Evolutionary conservation across 1,140 invertebrate genomes (phyloP), one percentile per base, ranked within the genome.

Genomic region (Drosophila sechellia): DNA sequence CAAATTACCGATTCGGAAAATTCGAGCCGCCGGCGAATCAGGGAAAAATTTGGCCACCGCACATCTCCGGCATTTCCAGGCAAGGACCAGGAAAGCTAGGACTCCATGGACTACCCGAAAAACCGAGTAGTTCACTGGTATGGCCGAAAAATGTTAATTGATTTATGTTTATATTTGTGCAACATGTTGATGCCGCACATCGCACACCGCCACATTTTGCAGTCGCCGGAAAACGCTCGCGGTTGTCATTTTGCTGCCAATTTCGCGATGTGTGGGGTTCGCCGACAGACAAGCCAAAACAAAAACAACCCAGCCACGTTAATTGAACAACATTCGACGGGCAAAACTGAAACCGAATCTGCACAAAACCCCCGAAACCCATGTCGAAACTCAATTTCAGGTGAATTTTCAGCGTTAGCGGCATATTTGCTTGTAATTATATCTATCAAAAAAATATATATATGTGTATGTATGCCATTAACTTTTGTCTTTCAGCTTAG

Each of bases 131-230:
- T 34, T 50, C 48, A 50, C 37, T 31, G 34, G 34, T 35, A 15
- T 50, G 27, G 39, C 54, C 42, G 71, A 63, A 89, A 89, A 87
- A 89, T 89, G 85, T 90, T 89, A 89, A 89, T 89, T 89, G 84
- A 89, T 89, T 89, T 89, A 89, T 89, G 84, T 89, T 89, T 89
- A 89, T 89, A 89, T 89, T 89, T 89, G 85, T 89, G 84, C 85
- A 89, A 90, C 84, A 89, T 89, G 84, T 89, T 90, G 80, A 70
- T 77, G 84, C 55, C 68, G n/a, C 77, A 46, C 45, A 57, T 37
- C 60, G 39, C 39, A n/a, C 39, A 15, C n/a, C 37, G 13, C 40
- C 40, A 10, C 40, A 59, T 27, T 31, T 31, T 65, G 69, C 69
- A 60, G 73, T 60, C 37, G 35, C 39, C 56, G 66, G 53, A 86